A percentile compares a stretch with the other conserved stretches of the same genome.
Conservation (phyloP, 2,113 vertebrate species). For the Setophaga coronata region DNA sequence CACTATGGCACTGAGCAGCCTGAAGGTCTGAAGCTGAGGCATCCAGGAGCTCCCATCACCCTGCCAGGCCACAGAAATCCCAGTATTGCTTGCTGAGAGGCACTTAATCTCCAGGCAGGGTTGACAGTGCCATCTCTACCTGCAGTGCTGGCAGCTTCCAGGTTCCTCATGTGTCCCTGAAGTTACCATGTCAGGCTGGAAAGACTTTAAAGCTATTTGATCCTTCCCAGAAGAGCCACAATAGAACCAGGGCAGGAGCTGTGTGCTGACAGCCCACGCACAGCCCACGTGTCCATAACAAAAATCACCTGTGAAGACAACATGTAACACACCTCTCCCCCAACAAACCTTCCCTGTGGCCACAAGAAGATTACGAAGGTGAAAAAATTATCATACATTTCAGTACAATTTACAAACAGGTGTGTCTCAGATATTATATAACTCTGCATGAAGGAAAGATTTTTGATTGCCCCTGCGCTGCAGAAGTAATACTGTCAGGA, state of each 20-base stretch:
- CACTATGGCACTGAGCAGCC: rapidly evolving
- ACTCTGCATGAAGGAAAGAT: not conserved
- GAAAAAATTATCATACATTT: not conserved
- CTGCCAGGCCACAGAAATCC: not conserved
- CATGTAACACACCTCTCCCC: not conserved
- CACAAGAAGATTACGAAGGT: not conserved
- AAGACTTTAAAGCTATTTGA: not conserved
- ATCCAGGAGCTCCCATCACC: not conserved
- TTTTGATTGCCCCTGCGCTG: not conserved
- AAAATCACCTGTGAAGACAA: not conserved
- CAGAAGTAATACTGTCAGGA: not conserved
- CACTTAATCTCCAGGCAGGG: not conserved
- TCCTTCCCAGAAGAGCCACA: rapidly evolving
- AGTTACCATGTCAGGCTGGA: not conserved
- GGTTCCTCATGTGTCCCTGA: not conserved
- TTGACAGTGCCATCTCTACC: not conserved
- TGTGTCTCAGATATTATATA: not conserved
- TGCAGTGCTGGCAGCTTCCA: not conserved
- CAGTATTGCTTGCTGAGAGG: rapidly evolving
- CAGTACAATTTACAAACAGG: not conserved
- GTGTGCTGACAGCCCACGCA: not conserved
- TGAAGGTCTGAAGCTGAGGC: not conserved
- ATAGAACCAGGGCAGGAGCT: not conserved
- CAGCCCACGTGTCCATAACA: not conserved
- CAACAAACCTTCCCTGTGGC: not conserved